phyloP scores from a whole-genome alignment of 2,797 vertebrate species.

The Nasua narica region DNA sequence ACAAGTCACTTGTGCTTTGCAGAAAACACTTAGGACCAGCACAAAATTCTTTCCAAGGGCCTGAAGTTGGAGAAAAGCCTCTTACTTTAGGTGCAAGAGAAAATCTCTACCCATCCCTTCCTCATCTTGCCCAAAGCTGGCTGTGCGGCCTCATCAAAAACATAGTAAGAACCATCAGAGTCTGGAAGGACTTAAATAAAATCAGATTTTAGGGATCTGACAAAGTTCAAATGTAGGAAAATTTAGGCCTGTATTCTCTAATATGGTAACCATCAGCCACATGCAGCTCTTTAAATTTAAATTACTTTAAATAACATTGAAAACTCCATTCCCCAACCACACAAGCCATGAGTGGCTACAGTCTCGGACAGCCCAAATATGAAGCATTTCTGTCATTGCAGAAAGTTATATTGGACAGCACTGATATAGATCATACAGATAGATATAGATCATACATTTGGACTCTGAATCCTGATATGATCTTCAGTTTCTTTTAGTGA shows the following conservation, averaged over 20 bases:
- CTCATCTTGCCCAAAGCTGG: neutral
- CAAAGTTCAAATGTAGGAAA: conserved; percentile 15
- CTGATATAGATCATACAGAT: neutral
- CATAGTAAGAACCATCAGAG: neutral
- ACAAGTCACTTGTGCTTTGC: neutral
- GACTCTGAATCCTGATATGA: neutral
- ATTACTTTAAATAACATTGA: conserved; percentile 3
- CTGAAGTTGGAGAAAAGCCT: neutral
- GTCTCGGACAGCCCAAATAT: neutral
- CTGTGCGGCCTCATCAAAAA: neutral
- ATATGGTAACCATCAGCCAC: neutral
- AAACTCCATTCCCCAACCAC: neutral
- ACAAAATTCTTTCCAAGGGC: neutral
- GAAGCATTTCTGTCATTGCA: neutral
- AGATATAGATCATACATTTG: neutral
- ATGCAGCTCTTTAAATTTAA: conserved; percentile 13
- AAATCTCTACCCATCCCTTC: neutral
- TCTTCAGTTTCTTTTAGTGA: conserved; percentile 1
- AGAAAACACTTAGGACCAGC: neutral
- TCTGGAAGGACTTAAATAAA: neutral
- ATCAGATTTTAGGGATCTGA: neutral
- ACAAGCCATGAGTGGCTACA: neutral
- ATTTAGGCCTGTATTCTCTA: neutral
- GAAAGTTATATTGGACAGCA: neutral
- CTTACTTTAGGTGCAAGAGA: neutral